Conservation (phyloP, 1,140 invertebrate genomes). For the Meloidogyne floridensis region DNA sequence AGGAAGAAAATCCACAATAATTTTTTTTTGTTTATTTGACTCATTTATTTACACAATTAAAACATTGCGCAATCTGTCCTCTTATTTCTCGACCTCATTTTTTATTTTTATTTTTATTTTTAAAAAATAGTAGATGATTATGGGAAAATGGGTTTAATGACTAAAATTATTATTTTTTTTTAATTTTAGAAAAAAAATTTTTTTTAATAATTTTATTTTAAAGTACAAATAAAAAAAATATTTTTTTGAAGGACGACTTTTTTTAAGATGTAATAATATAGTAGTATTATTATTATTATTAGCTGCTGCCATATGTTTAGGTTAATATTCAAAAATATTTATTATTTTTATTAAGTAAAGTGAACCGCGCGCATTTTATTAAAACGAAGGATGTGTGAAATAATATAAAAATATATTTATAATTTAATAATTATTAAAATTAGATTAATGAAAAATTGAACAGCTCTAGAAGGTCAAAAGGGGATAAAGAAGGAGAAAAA, state of each 20-base stretch:
- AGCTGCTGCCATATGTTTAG: neutral
- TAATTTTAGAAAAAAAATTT: neutral
- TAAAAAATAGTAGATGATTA: neutral
- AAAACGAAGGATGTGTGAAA: neutral
- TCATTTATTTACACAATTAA: neutral
- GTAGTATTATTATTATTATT: neutral
- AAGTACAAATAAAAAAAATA: neutral
- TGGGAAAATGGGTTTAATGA: neutral
- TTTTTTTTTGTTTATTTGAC: neutral
- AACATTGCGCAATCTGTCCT: neutral
- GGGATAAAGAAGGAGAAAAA: neutral
- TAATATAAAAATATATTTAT: neutral
- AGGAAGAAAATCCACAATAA: neutral
- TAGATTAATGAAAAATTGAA: neutral
- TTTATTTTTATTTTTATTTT: neutral
- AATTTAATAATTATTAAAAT: neutral
- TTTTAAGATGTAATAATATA: neutral
- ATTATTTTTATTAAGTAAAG: neutral
- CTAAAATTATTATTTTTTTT: neutral
- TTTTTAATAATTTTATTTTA: constrained; percentile 6
- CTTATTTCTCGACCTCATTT: neutral
- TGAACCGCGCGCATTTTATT: neutral
- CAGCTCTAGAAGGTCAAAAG: neutral
- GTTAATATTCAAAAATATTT: neutral
- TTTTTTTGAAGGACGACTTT: neutral